phyloP scores from a whole-genome alignment of 2,797 vertebrate species.

The Loriculus beryllinus region DNA sequence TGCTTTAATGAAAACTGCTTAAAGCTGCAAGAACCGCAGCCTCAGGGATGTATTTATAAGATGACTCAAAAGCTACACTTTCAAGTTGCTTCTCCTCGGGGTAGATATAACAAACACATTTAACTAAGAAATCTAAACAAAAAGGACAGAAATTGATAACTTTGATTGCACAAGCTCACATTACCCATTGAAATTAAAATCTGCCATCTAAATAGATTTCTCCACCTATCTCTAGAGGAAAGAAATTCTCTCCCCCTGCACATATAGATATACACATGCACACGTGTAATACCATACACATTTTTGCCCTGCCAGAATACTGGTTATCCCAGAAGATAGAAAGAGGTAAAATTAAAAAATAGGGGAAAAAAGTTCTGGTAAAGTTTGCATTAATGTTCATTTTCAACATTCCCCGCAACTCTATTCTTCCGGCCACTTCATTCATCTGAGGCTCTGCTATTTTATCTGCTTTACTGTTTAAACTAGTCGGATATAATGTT shows the following conservation, averaged over 20 bases:
- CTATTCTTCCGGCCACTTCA: neutral
- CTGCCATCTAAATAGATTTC: slow-evolving; percentile 39
- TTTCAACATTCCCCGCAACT: slow-evolving; percentile 4
- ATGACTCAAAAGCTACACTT: slow-evolving; percentile 74
- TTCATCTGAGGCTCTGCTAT: slow-evolving; percentile 30
- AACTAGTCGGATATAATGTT: slow-evolving; percentile 50
- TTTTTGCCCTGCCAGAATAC: neutral
- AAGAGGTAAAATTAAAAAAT: neutral
- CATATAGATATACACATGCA: neutral
- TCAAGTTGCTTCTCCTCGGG: slow-evolving; percentile 71
- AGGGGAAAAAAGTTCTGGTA: slow-evolving; percentile 35
- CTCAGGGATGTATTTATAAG: slow-evolving; percentile 74
- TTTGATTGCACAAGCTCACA: slow-evolving; percentile 62
- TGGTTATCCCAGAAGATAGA: neutral
- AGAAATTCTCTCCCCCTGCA: neutral
- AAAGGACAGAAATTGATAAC: slow-evolving; percentile 68
- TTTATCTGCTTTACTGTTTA: slow-evolving; percentile 61
- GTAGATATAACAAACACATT: slow-evolving; percentile 71
- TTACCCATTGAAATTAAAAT: slow-evolving; percentile 62
- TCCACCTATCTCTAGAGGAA: neutral
- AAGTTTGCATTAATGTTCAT: slow-evolving; percentile 58
- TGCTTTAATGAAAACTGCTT: slow-evolving; percentile 78
- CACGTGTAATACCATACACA: neutral
- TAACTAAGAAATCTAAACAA: slow-evolving; percentile 70
- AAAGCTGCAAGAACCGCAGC: slow-evolving; percentile 72